These are phyloP conservation scores for Leptinotarsa undecemlineata DNA, from an alignment of 1,140 invertebrate genomes.

Conservation along the genomic window DNA sequence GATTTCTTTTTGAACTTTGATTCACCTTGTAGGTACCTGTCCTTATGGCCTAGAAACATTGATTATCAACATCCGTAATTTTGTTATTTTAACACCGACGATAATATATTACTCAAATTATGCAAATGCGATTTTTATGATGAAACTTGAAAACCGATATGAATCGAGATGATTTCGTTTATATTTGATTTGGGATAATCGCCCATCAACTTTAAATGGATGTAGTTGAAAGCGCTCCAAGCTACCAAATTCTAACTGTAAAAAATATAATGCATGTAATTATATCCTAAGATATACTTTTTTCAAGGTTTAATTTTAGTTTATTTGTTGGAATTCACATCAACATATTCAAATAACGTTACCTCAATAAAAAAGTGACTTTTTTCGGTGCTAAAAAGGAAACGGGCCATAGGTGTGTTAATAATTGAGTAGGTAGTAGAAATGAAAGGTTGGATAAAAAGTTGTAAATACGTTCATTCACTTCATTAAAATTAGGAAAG, in stretches of 20 bases:
- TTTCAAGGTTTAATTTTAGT: conserved; percentile 15
- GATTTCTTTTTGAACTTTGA: neutral
- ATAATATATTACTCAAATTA: conserved; percentile 17
- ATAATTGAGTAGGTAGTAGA: conserved; percentile 10
- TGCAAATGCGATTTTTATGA: conserved; percentile 17
- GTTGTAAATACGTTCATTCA: neutral
- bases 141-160: conserved; percentile 16
- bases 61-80: neutral
- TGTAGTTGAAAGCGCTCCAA: neutral
- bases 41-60: conserved; percentile 10
- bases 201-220: conserved; percentile 13
- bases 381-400: neutral
- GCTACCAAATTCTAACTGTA: conserved; percentile 18
- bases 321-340: conserved; percentile 13
- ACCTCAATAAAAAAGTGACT: conserved; percentile 15
- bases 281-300: conserved; percentile 13
- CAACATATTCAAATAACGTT: conserved; percentile 10
- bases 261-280: conserved; percentile 21
- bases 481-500: neutral
- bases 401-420: neutral
- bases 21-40: neutral
- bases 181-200: conserved; percentile 9
- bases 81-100: conserved; percentile 7
- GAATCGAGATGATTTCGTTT: conserved; percentile 10
- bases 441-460: neutral